Percentiles rank a stretch among this genome's conserved stretches.
Evolutionary conservation across 2,797 vertebrate species (phyloP).

Genomic region (Myotis pilosus): DNA sequence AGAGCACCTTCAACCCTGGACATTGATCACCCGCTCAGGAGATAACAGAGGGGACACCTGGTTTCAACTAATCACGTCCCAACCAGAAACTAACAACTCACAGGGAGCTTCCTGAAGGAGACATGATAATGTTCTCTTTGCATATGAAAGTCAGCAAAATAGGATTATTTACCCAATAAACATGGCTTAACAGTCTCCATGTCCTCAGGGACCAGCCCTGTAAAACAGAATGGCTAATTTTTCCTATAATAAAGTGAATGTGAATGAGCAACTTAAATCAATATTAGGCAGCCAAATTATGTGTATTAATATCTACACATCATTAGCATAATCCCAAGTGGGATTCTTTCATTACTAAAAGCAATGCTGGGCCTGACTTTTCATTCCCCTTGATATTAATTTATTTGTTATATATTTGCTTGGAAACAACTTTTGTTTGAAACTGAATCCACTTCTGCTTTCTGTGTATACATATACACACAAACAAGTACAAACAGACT

Average conservation of each 20-base stretch:
- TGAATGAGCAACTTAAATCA: conserved; percentile 77
- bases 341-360: conserved; percentile 68
- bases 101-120: neutral
- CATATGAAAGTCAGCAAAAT: conserved; percentile 12
- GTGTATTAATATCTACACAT: conserved; percentile 71
- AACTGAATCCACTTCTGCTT: conserved; percentile 28
- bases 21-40: neutral
- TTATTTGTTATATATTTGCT: conserved; percentile 55
- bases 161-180: conserved; percentile 62
- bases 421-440: conserved; percentile 63
- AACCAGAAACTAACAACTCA: neutral
- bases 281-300: conserved; percentile 70
- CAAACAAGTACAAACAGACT: neutral
- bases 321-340: conserved; percentile 72
- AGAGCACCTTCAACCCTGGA: neutral
- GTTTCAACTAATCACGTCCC: neutral
- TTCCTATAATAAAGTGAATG: conserved; percentile 66
- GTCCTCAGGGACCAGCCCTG: neutral
- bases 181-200: neutral
- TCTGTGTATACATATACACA: neutral
- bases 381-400: conserved; percentile 65
- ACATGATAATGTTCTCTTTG: neutral
- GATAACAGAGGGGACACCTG: neutral
- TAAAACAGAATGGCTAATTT: conserved; percentile 64
- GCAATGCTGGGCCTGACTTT: conserved; percentile 63